These are phyloP conservation scores for Sclerurus mexicanus DNA, from an alignment of 2,113 vertebrate species.

Conservation along the genomic window DNA sequence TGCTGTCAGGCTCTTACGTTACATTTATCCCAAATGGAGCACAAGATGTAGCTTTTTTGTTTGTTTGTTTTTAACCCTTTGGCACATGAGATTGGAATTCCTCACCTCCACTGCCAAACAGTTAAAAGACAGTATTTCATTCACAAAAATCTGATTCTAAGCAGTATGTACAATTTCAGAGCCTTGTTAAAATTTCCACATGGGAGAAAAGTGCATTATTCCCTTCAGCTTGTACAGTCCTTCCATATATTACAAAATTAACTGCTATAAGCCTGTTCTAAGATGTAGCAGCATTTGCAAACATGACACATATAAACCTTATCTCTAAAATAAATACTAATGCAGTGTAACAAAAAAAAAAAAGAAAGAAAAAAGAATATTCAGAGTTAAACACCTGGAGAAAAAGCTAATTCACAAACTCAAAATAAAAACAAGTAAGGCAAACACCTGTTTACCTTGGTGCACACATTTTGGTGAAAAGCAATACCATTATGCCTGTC, in stretches of 20 bases:
- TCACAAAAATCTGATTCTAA: constrained; percentile 64
- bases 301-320: constrained; percentile 74
- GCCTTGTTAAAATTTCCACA: constrained; percentile 61
- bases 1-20: neutral
- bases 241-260: constrained; percentile 71
- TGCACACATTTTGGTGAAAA: constrained; percentile 79
- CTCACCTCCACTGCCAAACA: constrained; percentile 55
- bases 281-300: constrained; percentile 75
- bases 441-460: constrained; percentile 76
- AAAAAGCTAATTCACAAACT: constrained; percentile 70
- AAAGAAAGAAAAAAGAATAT: neutral
- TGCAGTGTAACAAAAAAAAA: constrained; percentile 56
- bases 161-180: constrained; percentile 67
- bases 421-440: constrained; percentile 69
- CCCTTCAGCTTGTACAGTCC: constrained; percentile 73
- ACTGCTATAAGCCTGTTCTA: constrained; percentile 70
- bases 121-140: constrained; percentile 53
- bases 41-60: neutral
- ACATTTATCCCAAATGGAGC: constrained; percentile 24
- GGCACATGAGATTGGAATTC: constrained; percentile 38
- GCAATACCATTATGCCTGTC: constrained; percentile 81
- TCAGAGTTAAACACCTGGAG: constrained; percentile 70
- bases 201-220: constrained; percentile 75
- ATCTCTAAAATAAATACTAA: constrained; percentile 86
- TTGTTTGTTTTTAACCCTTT: constrained; percentile 42